phyloP scores from a whole-genome alignment of 2,888 invertebrate species.

The Gerris lacustris region DNA sequence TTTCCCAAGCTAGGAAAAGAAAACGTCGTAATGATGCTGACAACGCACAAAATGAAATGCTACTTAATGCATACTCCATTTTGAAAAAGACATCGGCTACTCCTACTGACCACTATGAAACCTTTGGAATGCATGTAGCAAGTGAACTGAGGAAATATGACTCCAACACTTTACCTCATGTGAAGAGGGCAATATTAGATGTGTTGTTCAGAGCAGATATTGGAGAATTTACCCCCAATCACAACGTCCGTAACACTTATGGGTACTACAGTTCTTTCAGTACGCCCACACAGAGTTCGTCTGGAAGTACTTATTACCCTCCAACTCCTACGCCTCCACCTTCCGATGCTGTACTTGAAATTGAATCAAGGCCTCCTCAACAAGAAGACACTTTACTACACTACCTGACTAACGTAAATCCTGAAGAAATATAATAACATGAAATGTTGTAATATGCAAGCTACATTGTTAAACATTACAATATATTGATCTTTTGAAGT shows the following conservation, averaged over 20 bases:
- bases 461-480: too few species aligned
- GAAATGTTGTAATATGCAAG: too few species aligned
- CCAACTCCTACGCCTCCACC: too few species aligned
- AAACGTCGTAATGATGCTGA: conserved; percentile 6
- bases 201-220: conserved; percentile 17
- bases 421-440: too few species aligned
- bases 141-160: conserved; percentile 19
- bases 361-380: too few species aligned
- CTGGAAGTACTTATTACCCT: too few species aligned
- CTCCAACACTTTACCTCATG: conserved; percentile 12
- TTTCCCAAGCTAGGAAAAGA: conserved; percentile 14
- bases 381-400: too few species aligned
- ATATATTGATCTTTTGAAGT: neutral
- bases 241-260: too few species aligned
- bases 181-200: conserved; percentile 16
- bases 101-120: conserved; percentile 11
- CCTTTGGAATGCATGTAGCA: conserved; percentile 16
- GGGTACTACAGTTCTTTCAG: too few species aligned
- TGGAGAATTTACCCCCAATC: conserved; percentile 9
- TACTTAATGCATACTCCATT: conserved; percentile 9
- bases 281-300: too few species aligned
- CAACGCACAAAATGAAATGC: conserved; percentile 10
- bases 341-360: too few species aligned
- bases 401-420: too few species aligned
- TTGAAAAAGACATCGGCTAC: conserved; percentile 4